Evolutionary conservation across 2,113 vertebrate genomes (phyloP).

Genomic region (Podiceps cristatus): DNA sequence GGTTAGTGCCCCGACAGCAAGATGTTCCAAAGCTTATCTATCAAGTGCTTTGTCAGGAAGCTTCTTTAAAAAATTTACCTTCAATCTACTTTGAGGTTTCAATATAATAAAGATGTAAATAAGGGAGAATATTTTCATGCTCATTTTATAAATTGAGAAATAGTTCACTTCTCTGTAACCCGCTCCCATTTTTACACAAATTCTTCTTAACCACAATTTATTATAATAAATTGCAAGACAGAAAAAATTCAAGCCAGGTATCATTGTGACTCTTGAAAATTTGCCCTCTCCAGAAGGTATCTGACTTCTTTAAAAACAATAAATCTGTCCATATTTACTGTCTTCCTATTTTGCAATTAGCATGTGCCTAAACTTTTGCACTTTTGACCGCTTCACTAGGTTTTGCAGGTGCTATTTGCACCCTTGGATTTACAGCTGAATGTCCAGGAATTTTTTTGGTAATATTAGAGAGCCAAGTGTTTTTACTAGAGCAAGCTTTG

Average conservation of each 20-base stretch:
- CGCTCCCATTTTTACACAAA: background rate
- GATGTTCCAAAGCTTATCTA: background rate
- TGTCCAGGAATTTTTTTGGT: background rate
- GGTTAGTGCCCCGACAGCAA: background rate
- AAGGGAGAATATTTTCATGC: background rate
- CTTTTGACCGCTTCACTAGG: background rate
- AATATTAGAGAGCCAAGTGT: background rate
- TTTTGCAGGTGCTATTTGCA: background rate
- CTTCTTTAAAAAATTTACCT: background rate
- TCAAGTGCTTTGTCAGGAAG: background rate
- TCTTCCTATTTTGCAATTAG: background rate
- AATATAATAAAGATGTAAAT: background rate
- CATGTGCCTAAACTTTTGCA: background rate
- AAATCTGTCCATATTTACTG: background rate
- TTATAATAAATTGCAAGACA: background rate
- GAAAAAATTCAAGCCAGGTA: background rate
- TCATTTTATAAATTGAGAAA: background rate
- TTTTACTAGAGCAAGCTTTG: background rate
- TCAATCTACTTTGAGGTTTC: constrained; percentile 1
- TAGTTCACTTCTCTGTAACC: background rate
- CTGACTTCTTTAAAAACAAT: background rate
- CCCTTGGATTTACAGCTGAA: background rate
- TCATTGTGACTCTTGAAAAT: background rate
- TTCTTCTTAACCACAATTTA: background rate
- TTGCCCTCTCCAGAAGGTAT: background rate